Conservation (phyloP, 2,797 vertebrate species). For the Sitta carolinensis region DNA sequence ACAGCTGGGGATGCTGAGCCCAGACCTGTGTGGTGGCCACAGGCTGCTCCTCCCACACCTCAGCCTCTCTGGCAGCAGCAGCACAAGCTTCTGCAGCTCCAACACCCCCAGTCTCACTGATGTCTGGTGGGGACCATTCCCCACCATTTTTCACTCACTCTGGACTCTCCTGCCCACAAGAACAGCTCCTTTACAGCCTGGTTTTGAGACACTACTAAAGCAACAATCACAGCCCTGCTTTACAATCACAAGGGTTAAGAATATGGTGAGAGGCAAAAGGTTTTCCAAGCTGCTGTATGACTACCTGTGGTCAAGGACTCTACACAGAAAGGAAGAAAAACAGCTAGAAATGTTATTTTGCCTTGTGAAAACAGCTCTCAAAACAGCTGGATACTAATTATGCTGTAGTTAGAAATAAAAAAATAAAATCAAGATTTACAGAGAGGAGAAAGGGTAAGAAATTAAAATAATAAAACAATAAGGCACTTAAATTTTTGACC, state of each 20-base stretch:
- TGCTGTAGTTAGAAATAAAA: not conserved
- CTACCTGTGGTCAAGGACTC: not conserved
- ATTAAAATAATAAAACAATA: slow-evolving; percentile 15
- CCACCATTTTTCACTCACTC: not conserved
- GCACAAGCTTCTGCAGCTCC: not conserved
- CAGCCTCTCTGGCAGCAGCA: not conserved
- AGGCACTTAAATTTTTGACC: not conserved
- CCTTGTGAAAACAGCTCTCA: not conserved
- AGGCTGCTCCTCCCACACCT: not conserved
- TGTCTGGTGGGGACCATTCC: not conserved
- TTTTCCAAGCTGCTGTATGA: not conserved
- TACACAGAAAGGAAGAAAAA: not conserved
- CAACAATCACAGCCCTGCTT: not conserved
- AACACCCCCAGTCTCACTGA: not conserved
- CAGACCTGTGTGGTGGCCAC: not conserved
- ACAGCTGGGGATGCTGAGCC: not conserved
- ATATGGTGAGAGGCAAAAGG: not conserved
- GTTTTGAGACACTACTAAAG: not conserved
- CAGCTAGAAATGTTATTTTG: not conserved
- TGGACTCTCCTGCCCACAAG: not conserved
- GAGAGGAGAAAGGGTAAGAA: not conserved
- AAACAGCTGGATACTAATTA: slow-evolving; percentile 29
- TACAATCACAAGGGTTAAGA: not conserved
- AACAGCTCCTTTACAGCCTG: not conserved
- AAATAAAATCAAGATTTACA: not conserved